phyloP scores from a whole-genome alignment of 2,797 vertebrate species.

The Melanotaenia maccullochi region DNA sequence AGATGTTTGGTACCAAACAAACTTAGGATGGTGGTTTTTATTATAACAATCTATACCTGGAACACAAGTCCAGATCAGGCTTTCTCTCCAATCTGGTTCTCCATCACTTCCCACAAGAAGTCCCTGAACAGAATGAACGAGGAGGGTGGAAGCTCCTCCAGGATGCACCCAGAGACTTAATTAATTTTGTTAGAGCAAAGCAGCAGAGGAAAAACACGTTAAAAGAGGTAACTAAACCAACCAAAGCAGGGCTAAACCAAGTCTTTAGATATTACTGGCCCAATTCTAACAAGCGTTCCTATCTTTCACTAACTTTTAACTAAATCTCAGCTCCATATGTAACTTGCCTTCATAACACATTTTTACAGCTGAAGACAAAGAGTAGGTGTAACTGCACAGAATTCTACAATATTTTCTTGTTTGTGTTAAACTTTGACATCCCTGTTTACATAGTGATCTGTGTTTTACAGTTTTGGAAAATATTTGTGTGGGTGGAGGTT shows the following conservation, averaged over 20 bases:
- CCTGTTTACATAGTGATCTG: background rate
- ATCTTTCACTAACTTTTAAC: background rate
- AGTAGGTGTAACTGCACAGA: constrained; percentile 6
- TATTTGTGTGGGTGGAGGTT: constrained; percentile 23
- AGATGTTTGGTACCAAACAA: background rate
- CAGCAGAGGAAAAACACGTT: too few species aligned
- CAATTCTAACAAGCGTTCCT: background rate
- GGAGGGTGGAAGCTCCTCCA: background rate
- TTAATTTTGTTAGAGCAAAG: background rate
- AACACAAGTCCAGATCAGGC: background rate
- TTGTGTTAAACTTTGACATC: background rate
- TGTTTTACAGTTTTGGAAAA: constrained; percentile 4
- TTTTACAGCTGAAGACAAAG: background rate
- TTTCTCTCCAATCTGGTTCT: background rate
- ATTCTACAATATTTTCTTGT: background rate
- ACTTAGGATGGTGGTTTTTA: background rate
- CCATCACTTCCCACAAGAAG: background rate
- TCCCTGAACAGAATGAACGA: background rate
- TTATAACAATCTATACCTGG: background rate
- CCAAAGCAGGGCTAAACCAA: background rate
- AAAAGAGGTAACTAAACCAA: too few species aligned
- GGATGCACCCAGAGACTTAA: background rate
- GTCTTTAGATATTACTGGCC: background rate
- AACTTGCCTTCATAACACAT: background rate
- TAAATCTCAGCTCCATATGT: background rate